Evolutionary conservation across 2,797 vertebrate genomes (phyloP).

Genomic region (Cirrhinus molitorella): DNA sequence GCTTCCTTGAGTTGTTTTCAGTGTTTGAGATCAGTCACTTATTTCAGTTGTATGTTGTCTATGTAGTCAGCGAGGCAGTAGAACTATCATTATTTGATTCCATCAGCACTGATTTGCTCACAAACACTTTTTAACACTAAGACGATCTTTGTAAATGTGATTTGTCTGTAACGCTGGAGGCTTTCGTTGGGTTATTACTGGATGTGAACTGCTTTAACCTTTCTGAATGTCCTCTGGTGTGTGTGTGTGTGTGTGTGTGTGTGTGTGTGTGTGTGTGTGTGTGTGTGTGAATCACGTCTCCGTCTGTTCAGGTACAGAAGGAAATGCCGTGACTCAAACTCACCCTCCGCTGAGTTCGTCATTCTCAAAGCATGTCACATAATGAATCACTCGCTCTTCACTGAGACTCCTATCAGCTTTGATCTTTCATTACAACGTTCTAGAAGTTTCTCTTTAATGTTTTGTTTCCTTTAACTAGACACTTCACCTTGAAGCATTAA

Average conservation of each 20-base stretch:
- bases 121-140: not conserved
- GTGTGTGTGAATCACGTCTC: not conserved
- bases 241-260: slow-evolving; percentile 7
- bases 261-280: not conserved
- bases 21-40: too few species aligned
- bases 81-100: too few species aligned
- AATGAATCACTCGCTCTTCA: slow-evolving; percentile 27
- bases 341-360: not conserved
- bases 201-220: not conserved
- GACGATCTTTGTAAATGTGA: not conserved
- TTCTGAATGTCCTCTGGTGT: not conserved
- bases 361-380: not conserved
- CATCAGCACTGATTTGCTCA: not conserved
- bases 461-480: not conserved
- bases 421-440: not conserved
- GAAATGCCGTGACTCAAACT: slow-evolving; percentile 36
- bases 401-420: not conserved
- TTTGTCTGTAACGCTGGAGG: too few species aligned
- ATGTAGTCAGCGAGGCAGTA: too few species aligned
- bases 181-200: not conserved
- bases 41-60: too few species aligned
- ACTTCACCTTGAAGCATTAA: too few species aligned
- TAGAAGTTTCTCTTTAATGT: not conserved
- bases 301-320: slow-evolving; percentile 28
- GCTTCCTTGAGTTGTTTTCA: too few species aligned